Base-by-base conservation (phyloP, 2,113 vertebrate species). In the Noturus placidus region DNA sequence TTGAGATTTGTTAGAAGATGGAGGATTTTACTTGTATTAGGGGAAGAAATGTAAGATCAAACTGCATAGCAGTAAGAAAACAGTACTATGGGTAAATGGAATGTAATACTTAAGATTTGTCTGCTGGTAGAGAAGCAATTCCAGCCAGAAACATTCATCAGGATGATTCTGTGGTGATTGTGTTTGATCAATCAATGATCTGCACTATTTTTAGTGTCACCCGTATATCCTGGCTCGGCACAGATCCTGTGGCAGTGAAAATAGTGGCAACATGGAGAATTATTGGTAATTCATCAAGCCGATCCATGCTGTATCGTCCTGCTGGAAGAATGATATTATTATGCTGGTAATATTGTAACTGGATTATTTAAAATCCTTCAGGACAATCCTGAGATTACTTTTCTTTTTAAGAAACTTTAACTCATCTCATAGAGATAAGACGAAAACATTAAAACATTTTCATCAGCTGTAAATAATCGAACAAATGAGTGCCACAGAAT, bases 181-280 rank as follows among this genome's bases (percentile, higher is more conserved):
- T 82, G 79, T 82, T 59, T 61, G 56, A 61, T 82, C 54, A 82
- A 82, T 82, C 54, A 82, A 82, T 82, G 78, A 20, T 56, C 78
- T 57, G 27, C n/a, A 35, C 78, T 80, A 80, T 80, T 80, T 80
- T 80, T 59, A 80, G 78, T 10, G 38, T 35, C 79, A 82, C 56
- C 33, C 33, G 2, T 81, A 81, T 35, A 59, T 81, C 54, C 56
- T 33, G 2, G 30, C 54, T 57, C 33, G 2, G 56, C 33, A 42
- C 20, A 27, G 33, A 20, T 61, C 22, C 79, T 15, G 56, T 59
- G 9, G 52, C 78, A 57, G 52, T 9, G 33, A 33, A 82, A 61
- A 61, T 42, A 82, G 11, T 82, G 56, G 61, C 79, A 82, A 61
- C 79, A 61, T 80, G 13, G 78, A 35, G 54, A 52, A 80, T 57